These are phyloP conservation scores for Andrena bucephala DNA, from an alignment of 2,888 invertebrate species.

Conservation along the genomic window DNA sequence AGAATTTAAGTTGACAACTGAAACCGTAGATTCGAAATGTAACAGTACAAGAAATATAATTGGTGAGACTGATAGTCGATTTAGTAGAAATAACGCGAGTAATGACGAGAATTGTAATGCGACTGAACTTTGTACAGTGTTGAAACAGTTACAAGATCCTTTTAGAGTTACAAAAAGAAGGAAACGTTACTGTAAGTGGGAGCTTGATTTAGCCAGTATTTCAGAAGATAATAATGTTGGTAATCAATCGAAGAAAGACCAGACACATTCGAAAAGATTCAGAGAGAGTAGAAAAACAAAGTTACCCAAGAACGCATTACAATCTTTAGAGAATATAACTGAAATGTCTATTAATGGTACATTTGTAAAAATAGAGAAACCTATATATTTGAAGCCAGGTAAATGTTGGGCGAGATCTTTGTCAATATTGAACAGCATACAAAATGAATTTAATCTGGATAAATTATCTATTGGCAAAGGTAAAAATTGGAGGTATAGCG, in stretches of 20 bases:
- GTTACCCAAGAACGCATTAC: neutral
- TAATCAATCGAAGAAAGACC: neutral
- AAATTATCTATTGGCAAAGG: conserved; percentile 85
- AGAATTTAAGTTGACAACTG: neutral
- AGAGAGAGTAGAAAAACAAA: conserved; percentile 9
- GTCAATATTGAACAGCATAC: conserved; percentile 86
- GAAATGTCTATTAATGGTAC: neutral
- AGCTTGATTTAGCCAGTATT: conserved; percentile 53
- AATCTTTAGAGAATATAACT: conserved; percentile 3
- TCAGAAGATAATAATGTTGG: conserved; percentile 35
- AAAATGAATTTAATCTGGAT: conserved; percentile 85
- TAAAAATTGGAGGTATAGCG: conserved; percentile 87
- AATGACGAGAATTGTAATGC: neutral
- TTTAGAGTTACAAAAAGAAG: conserved; percentile 70
- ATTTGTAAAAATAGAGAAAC: neutral
- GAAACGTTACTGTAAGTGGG: conserved; percentile 63
- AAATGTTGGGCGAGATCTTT: conserved; percentile 90
- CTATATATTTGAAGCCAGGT: conserved; percentile 87
- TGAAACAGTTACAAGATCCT: conserved; percentile 71
- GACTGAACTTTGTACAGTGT: conserved; percentile 57
- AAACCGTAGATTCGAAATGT: neutral
- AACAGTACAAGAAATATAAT: neutral
- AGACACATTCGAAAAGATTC: neutral
- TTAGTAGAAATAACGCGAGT: neutral
- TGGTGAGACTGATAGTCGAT: neutral